These are phyloP conservation scores for Liasis olivaceus DNA, from an alignment of 2,797 vertebrate species.

Conservation along the genomic window DNA sequence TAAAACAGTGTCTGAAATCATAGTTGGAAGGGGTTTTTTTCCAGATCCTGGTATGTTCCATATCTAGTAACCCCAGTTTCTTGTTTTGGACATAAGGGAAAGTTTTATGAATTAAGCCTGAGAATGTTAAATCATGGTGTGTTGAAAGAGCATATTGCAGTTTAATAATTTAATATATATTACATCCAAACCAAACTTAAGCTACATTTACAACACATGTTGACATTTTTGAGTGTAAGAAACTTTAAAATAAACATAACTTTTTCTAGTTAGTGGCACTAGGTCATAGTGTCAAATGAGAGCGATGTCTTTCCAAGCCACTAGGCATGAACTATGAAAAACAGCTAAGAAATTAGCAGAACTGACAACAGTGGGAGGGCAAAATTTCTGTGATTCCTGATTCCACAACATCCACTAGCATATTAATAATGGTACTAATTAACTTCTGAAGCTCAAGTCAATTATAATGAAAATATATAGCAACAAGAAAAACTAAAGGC, in stretches of 20 bases:
- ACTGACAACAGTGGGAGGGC: neutral
- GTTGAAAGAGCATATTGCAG: neutral
- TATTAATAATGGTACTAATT: neutral
- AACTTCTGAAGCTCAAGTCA: neutral
- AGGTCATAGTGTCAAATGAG: slow-evolving; percentile 21
- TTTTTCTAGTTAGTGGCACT: neutral
- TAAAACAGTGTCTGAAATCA: neutral
- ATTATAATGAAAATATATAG: neutral
- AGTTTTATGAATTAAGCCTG: neutral
- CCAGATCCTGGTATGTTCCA: neutral
- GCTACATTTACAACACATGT: slow-evolving; percentile 18
- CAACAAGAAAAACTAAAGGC: neutral
- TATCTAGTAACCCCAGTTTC: neutral
- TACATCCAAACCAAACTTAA: neutral
- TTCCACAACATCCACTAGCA: neutral
- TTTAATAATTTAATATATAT: neutral
- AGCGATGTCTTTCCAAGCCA: neutral
- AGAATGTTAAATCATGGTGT: neutral
- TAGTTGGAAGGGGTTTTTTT: neutral
- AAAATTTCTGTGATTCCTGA: slow-evolving; percentile 5
- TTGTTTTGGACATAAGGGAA: neutral
- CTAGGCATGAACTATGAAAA: slow-evolving; percentile 8
- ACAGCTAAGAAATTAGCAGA: slow-evolving; percentile 3
- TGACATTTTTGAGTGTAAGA: slow-evolving; percentile 20
- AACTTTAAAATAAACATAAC: neutral